Conservation (phyloP, 2,888 invertebrate genomes). For the Augiades crinisus region DNA sequence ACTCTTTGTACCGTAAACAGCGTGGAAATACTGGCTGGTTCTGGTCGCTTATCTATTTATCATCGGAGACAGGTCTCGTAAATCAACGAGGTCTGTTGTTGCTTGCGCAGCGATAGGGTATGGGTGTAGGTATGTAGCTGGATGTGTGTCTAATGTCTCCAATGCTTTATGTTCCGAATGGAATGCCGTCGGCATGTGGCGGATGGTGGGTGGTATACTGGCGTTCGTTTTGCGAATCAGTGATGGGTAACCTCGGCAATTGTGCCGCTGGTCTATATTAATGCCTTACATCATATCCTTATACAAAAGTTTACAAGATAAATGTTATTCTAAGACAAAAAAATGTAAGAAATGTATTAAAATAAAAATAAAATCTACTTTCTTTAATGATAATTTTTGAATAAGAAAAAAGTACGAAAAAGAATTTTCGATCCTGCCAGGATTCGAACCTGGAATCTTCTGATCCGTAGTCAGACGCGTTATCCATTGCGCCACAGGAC, state of each 20-base stretch:
- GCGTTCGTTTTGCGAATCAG: constrained; percentile 22
- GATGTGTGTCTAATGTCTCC: constrained; percentile 11
- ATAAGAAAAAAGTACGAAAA: too few species aligned
- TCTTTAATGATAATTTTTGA: too few species aligned
- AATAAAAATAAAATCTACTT: too few species aligned
- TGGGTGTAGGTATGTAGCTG: background rate
- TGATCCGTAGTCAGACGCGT: constrained; percentile 88
- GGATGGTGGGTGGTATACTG: too few species aligned
- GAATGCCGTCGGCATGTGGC: constrained; percentile 20
- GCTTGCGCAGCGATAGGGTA: constrained; percentile 4
- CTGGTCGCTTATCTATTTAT: constrained; percentile 35
- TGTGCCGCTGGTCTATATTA: too few species aligned
- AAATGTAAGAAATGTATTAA: too few species aligned
- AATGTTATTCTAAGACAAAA: too few species aligned
- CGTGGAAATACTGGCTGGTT: constrained; percentile 43
- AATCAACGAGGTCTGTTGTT: constrained; percentile 26
- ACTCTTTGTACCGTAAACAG: constrained; percentile 59
- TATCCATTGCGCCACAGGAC: constrained; percentile 84
- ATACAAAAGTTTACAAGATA: too few species aligned
- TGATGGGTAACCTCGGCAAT: constrained; percentile 6
- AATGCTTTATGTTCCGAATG: constrained; percentile 18
- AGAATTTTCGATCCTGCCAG: constrained; percentile 17
- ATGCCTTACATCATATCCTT: too few species aligned
- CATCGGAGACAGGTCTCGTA: constrained; percentile 29
- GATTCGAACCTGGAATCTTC: constrained; percentile 84